Evolutionary conservation across 2,113 vertebrate species (phyloP).

Genomic region (Psephotus haematonotus): DNA sequence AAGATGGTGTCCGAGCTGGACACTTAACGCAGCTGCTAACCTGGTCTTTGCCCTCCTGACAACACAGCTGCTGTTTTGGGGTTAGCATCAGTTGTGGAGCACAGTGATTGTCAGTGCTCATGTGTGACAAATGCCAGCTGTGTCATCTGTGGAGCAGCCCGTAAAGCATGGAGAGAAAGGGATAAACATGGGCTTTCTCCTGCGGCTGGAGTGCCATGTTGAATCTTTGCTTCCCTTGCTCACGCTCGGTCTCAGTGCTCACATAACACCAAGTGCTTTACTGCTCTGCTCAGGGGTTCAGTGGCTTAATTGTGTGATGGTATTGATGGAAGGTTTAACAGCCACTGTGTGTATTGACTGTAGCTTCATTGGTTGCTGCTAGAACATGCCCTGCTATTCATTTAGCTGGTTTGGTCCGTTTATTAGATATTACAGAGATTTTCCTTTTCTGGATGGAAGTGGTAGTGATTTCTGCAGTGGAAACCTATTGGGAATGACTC

Average conservation of each 20-base stretch:
- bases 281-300: background rate
- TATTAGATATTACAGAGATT: slow-evolving; percentile 24
- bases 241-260: background rate
- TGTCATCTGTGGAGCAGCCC: background rate
- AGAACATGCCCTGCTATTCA: background rate
- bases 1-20: background rate
- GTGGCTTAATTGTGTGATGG: background rate
- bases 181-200: background rate
- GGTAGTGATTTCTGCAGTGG: slow-evolving; percentile 17
- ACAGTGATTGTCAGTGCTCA: background rate
- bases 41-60: background rate
- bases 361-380: background rate
- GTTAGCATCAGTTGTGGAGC: background rate
- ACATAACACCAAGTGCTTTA: background rate
- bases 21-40: background rate
- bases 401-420: slow-evolving; percentile 36
- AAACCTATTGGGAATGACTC: slow-evolving; percentile 5
- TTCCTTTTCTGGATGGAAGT: slow-evolving; percentile 29
- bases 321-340: slow-evolving; percentile 8
- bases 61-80: background rate
- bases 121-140: background rate
- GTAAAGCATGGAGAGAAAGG: background rate
- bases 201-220: background rate
- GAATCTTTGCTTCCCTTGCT: background rate
- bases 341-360: background rate